These are phyloP conservation scores for Gonioctena quinquepunctata DNA, from an alignment of 1,140 invertebrate species.

Conservation along the genomic window DNA sequence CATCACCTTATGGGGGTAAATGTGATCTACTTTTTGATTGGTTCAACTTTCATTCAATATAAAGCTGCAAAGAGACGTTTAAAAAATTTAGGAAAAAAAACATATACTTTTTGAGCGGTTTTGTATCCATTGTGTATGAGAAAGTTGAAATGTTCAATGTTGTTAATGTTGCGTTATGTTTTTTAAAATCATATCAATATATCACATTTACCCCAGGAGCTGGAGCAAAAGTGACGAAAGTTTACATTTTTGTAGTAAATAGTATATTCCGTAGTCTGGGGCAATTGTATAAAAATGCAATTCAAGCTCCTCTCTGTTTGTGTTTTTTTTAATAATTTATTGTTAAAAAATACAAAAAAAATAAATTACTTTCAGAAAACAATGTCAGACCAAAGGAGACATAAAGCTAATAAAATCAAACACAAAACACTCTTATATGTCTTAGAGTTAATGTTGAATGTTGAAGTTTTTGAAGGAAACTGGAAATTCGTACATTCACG, in stretches of 20 bases:
- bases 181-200: not conserved
- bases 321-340: not conserved
- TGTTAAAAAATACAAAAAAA: not conserved
- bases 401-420: not conserved
- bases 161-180: not conserved
- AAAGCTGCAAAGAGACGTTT: not conserved
- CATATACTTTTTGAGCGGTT: not conserved
- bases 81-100: not conserved
- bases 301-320: not conserved
- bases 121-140: not conserved
- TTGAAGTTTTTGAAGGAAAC: not conserved
- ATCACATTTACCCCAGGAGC: not conserved
- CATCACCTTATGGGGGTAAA: too few relatives aligned
- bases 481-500: not conserved
- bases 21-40: not conserved
- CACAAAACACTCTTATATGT: not conserved
- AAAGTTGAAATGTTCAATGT: not conserved
- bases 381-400: not conserved
- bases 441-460: not conserved
- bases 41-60: not conserved
- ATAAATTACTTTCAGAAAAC: not conserved
- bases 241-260: not conserved
- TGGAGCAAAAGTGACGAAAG: not conserved
- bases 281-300: not conserved
- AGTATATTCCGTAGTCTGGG: not conserved